Evolutionary conservation across 2,888 invertebrate genomes (phyloP).

Genomic region (Xanthia icteritia): DNA sequence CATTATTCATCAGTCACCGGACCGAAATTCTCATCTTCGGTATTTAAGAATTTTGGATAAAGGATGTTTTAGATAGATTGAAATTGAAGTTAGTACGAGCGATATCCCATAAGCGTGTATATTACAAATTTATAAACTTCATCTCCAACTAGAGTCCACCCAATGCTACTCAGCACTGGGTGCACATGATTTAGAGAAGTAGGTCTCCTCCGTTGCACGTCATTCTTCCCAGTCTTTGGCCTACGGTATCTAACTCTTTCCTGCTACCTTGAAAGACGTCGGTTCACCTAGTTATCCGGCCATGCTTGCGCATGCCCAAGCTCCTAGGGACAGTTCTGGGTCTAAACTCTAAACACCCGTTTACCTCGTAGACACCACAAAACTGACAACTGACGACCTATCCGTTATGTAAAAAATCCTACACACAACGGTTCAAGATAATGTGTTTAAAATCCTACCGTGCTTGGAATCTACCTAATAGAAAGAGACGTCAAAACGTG

Average conservation of each 20-base stretch:
- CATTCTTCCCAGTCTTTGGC: not conserved
- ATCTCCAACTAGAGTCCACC: not conserved
- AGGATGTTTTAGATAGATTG: not conserved
- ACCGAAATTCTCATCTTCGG: conserved; percentile 9
- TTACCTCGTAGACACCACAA: not conserved
- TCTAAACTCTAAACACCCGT: not conserved
- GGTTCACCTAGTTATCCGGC: not conserved
- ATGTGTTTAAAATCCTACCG: conserved; percentile 9
- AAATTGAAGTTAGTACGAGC: not conserved
- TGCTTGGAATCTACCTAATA: conserved; percentile 7
- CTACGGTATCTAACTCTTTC: not conserved
- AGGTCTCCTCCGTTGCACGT: too few relatives aligned
- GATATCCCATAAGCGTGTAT: not conserved
- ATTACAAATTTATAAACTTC: too few relatives aligned
- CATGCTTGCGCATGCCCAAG: not conserved
- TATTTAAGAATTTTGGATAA: not conserved
- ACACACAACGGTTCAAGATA: not conserved
- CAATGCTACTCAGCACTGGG: too few relatives aligned
- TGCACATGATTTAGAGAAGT: too few relatives aligned
- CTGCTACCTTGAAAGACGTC: not conserved
- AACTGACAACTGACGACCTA: not conserved
- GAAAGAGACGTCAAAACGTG: conserved; percentile 29
- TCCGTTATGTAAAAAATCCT: not conserved
- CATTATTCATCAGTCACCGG: conserved; percentile 7
- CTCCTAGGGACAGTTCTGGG: too few relatives aligned